A percentile compares a stretch with the other conserved stretches of the same genome.
Evolutionary conservation across 2,113 vertebrate genomes (phyloP).

Genomic region (Pyrgilauda ruficollis): DNA sequence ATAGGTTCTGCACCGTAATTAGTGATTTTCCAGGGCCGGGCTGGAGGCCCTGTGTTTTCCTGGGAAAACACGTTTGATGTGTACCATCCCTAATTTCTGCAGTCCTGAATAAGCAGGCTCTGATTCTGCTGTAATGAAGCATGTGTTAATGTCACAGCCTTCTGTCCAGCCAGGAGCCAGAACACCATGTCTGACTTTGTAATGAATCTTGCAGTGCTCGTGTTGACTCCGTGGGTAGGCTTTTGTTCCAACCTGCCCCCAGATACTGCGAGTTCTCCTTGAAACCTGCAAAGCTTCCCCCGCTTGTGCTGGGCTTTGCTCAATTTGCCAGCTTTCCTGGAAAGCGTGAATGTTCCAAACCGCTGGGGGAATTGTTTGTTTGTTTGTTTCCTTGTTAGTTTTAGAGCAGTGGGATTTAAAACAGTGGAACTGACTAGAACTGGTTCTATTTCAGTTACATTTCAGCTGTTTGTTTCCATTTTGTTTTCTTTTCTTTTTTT

Average conservation of each 20-base stretch:
- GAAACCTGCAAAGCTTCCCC: neutral
- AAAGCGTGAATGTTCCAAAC: neutral
- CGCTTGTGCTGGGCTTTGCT: neutral
- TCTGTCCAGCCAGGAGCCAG: constrained; percentile 40
- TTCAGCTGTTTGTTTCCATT: neutral
- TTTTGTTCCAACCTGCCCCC: constrained; percentile 31
- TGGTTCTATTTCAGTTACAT: neutral
- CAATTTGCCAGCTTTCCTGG: neutral
- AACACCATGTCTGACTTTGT: constrained; percentile 55
- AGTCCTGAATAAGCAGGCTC: neutral
- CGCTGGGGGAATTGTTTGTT: neutral
- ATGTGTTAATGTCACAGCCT: constrained; percentile 55
- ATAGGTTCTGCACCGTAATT: neutral
- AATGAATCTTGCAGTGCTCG: constrained; percentile 35
- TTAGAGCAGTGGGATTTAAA: neutral
- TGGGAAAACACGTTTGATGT: constrained; percentile 61
- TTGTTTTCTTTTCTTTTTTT: neutral
- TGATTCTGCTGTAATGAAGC: constrained; percentile 57
- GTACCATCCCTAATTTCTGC: constrained; percentile 54
- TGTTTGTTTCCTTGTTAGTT: neutral
- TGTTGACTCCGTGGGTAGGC: constrained; percentile 24
- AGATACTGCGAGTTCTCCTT: neutral
- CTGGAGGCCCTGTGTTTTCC: constrained; percentile 27
- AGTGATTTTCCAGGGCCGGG: constrained; percentile 15
- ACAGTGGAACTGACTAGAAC: neutral